phyloP scores from a whole-genome alignment of 2,113 vertebrate genomes.

The Nesoenas mayeri region DNA sequence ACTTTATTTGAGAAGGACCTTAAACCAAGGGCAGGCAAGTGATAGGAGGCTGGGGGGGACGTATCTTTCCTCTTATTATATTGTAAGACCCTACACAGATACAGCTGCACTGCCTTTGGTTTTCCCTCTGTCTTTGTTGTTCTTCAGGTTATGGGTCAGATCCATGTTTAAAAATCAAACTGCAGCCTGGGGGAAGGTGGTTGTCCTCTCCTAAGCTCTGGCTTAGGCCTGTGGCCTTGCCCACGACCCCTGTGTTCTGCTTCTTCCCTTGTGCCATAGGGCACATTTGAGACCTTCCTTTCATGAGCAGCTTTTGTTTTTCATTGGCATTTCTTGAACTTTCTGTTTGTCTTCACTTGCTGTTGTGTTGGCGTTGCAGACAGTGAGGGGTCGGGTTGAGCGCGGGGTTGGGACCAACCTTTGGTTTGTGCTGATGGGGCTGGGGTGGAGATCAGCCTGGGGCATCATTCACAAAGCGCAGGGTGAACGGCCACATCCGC shows the following conservation, averaged over 20 bases:
- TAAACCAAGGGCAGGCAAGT: not conserved
- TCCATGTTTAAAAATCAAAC: not conserved
- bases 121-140: not conserved
- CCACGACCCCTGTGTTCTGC: not conserved
- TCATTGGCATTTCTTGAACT: not conserved
- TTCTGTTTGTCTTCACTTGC: not conserved
- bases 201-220: not conserved
- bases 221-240: not conserved
- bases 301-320: not conserved
- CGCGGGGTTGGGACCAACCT: not conserved
- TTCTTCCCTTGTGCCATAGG: not conserved
- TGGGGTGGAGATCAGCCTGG: not conserved
- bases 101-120: not conserved
- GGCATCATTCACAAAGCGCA: not conserved
- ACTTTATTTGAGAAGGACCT: not conserved
- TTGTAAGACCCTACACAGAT: not conserved
- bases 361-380: not conserved
- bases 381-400: accelerated
- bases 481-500: not conserved
- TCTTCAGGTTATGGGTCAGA: not conserved
- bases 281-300: not conserved
- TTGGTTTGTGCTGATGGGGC: not conserved
- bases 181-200: not conserved
- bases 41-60: not conserved
- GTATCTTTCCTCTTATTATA: accelerated